Evolutionary conservation across 1,140 invertebrate species (phyloP), one percentile per base, ranked within the genome.

Genomic region (Tribolium castaneum): DNA sequence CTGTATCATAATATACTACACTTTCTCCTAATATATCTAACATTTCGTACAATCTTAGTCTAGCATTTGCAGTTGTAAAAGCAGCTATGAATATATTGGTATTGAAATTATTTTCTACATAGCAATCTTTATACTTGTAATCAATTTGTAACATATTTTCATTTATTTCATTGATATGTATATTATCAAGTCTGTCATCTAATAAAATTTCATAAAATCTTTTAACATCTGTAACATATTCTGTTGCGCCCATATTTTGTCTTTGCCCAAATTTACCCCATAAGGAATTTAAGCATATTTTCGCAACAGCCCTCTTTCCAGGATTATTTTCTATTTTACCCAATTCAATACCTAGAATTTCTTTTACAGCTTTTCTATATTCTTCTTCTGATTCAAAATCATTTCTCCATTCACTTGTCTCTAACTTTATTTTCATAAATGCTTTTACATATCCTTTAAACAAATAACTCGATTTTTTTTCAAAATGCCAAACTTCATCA

Each of bases 371-470:
- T 30, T 22, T 74, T 74, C 71, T 74, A 74, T 70, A 70, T 73
- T 56, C 16, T 16, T 50, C 6, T 30, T 30, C 25, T 30, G 25
- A 30, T 30, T 30, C 25, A 30, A 30, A 19, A 73, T 73, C 71
- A 52, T 73, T n/a, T 52, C 50, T 14, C 16, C 71, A 73, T n/a
- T 14, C 9, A 14, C 71, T 52, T 73, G 49, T 75, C 30, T 56
- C 72, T 75, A 75, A 22, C 35, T 75, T 75, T 54, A 75, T 75
- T 56, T 75, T 75, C 72, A 75, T 75, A 75, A 75, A 75, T 16
- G 16, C 51, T 50, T 75, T 75, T 35, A 71, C 51, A 56, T 75
- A 75, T 75, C 49, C 71, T 22, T 52, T 73, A 56, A 75, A 75
- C 30, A 75, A 75, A 75, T 75, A n/a, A 54, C 14, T 35, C 16